A percentile compares a stretch with the other conserved stretches of the same genome.
These are phyloP conservation scores for Gari tellinella DNA, from an alignment of 2,888 invertebrate species.

Conservation along the genomic window DNA sequence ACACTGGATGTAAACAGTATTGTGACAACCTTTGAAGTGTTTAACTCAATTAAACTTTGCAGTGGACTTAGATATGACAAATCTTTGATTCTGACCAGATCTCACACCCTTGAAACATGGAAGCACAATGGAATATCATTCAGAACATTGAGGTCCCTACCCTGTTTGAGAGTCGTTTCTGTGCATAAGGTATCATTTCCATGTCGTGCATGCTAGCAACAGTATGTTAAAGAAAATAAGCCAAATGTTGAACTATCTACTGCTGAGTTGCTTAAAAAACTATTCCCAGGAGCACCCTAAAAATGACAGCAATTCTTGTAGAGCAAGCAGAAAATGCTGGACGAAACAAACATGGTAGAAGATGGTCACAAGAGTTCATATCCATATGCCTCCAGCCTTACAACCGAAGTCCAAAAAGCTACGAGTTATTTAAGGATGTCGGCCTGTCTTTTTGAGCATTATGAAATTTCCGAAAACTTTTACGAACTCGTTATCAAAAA, in stretches of 20 bases:
- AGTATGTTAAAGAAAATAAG: conserved; percentile 5
- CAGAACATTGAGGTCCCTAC: conserved; percentile 17
- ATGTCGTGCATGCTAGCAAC: conserved; percentile 12
- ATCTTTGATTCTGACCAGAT: conserved; percentile 18
- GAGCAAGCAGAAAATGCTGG: conserved; percentile 31
- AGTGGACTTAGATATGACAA: not conserved
- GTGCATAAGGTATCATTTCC: not conserved
- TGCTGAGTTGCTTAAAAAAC: not conserved
- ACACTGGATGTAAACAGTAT: too few species aligned
- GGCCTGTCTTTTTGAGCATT: too few species aligned
- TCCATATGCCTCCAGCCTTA: conserved; percentile 24
- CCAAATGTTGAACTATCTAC: not conserved
- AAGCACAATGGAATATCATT: not conserved
- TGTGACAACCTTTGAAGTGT: too few species aligned
- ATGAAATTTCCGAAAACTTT: too few species aligned
- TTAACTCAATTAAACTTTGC: too few species aligned
- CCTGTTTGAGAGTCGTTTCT: conserved; percentile 12
- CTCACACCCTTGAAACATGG: conserved; percentile 21
- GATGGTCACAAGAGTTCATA: conserved; percentile 34
- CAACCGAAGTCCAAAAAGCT: conserved; percentile 33
- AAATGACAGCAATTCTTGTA: conserved; percentile 7
- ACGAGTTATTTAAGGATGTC: conserved; percentile 15
- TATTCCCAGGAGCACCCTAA: conserved; percentile 2
- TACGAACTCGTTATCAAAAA: too few species aligned
- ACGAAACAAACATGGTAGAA: conserved; percentile 18